A percentile compares a stretch with the other conserved stretches of the same genome.
phyloP scores from a whole-genome alignment of 2,888 invertebrate genomes.

The Lasius platythorax region DNA sequence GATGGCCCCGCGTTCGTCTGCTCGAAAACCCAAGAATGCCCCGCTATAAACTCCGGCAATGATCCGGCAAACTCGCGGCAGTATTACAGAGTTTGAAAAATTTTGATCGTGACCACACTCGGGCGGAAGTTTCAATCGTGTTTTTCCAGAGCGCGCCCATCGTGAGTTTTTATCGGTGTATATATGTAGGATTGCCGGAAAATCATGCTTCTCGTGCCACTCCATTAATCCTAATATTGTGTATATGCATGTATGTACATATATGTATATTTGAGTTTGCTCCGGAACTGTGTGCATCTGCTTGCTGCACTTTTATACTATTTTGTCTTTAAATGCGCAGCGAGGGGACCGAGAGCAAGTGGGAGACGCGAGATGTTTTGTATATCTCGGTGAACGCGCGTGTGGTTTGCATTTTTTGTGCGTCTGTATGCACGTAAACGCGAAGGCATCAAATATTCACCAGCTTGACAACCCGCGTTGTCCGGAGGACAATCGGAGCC shows the following conservation, averaged over 20 bases:
- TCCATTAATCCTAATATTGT: neutral
- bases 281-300: neutral
- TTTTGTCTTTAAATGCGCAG: constrained; percentile 4
- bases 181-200: constrained; percentile 1
- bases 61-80: constrained; percentile 69
- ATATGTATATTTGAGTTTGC: neutral
- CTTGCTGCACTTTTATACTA: neutral
- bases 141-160: constrained; percentile 37
- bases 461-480: constrained; percentile 54
- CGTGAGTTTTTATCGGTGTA: constrained; percentile 22
- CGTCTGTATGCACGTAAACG: constrained; percentile 27
- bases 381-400: neutral
- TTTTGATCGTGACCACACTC: constrained; percentile 63
- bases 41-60: constrained; percentile 73
- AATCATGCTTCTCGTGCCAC: neutral
- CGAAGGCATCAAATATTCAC: constrained; percentile 61
- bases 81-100: constrained; percentile 68
- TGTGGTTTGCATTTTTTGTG: constrained; percentile 13
- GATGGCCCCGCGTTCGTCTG: constrained; percentile 51
- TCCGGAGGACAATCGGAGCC: constrained; percentile 63
- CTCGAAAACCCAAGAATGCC: constrained; percentile 72
- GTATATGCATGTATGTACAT: neutral
- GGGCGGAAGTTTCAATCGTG: constrained; percentile 65
- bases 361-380: neutral
- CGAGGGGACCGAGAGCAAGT: neutral